Conservation (phyloP, 2,113 vertebrate species). For the Platichthys flesus region DNA sequence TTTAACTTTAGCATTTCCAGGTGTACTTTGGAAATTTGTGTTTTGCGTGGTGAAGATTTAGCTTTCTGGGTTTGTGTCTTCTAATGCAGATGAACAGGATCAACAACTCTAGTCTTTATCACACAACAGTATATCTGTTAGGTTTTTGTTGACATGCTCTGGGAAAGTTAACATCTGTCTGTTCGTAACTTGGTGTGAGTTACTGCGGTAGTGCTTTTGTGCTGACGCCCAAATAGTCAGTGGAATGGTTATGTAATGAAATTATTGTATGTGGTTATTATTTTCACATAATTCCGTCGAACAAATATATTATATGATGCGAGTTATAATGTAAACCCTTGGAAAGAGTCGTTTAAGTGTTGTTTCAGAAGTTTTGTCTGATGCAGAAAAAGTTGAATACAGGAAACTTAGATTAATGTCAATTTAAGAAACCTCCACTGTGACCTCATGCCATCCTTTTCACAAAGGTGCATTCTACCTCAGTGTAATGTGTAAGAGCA, state of each 20-base stretch:
- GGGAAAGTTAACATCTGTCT: conserved; percentile 7
- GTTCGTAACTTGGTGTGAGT: background rate
- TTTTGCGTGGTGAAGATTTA: background rate
- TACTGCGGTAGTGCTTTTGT: background rate
- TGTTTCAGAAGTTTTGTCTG: background rate
- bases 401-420: background rate
- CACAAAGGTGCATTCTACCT: conserved; percentile 13
- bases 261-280: background rate
- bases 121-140: background rate
- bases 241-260: background rate
- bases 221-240: background rate
- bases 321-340: background rate
- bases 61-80: background rate
- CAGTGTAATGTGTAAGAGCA: background rate
- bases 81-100: conserved; percentile 19
- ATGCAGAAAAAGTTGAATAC: background rate
- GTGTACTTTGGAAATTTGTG: background rate
- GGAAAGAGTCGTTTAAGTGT: background rate
- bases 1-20: background rate
- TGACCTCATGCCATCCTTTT: conserved; percentile 2
- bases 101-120: background rate
- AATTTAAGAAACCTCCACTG: background rate
- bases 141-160: conserved; percentile 22
- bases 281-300: background rate
- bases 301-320: background rate